phyloP scores from a whole-genome alignment of 1,140 invertebrate genomes.

The Conus ventricosus region DNA sequence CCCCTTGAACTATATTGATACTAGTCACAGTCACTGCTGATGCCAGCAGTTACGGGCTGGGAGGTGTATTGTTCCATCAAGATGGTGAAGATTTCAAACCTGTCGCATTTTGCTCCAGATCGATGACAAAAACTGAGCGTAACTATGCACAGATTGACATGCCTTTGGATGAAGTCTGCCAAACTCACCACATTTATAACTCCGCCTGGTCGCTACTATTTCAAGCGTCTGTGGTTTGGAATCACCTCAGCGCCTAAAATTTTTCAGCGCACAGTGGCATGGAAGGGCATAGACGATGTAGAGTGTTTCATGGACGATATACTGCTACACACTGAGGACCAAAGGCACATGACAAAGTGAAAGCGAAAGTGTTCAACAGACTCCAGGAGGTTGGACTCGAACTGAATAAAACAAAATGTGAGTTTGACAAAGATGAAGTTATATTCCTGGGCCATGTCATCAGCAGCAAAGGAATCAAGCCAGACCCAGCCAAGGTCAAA shows the following conservation, averaged over 20 bases:
- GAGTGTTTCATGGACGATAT: constrained; percentile 57
- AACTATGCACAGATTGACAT: constrained; percentile 74
- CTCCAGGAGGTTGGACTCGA: constrained; percentile 54
- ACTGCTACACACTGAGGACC: constrained; percentile 49
- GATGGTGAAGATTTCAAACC: constrained; percentile 24
- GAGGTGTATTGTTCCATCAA: constrained; percentile 42
- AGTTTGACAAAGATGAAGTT: constrained; percentile 47
- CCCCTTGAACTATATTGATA: too few species aligned
- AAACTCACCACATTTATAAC: constrained; percentile 16
- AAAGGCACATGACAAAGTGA: constrained; percentile 48
- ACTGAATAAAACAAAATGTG: constrained; percentile 70
- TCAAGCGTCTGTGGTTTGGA: constrained; percentile 73
- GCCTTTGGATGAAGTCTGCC: too few species aligned
- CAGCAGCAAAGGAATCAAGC: constrained; percentile 38
- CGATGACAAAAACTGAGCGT: constrained; percentile 65
- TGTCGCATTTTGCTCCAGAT: constrained; percentile 48
- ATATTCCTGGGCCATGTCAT: constrained; percentile 42
- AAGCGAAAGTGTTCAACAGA: constrained; percentile 53
- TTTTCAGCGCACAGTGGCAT: constrained; percentile 42
- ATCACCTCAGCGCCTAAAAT: constrained; percentile 52
- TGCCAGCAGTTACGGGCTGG: constrained; percentile 50
- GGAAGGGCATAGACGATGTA: constrained; percentile 30
- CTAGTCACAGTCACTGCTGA: neutral
- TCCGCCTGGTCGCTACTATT: constrained; percentile 72
- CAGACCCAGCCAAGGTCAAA: constrained; percentile 66